Evolutionary conservation across 2,888 invertebrate species (phyloP), one percentile per base, ranked within the genome.

Genomic region (Caenorhabditis parvicauda): DNA sequence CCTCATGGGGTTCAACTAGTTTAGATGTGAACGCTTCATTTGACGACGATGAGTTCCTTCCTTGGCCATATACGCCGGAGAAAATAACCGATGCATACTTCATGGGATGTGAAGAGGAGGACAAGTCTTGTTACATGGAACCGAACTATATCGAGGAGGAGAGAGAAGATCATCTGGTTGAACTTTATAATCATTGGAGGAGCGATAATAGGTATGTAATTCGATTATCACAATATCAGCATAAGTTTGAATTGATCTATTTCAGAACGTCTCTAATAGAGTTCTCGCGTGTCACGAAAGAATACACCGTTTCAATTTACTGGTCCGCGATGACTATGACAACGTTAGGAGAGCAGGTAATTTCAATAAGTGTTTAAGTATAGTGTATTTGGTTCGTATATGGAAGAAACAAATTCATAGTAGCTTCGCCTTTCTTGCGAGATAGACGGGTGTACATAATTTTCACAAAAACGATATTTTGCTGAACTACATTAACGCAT

Each of bases 321-420:
- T 75, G 75, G 75, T 70, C 70, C 1, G 66, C 72, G 3, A 54
- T 75, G 61, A 75, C 75, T 2, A 70, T 74, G 59, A 73, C 74
- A 2, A 74, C 75, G 12, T 47, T 74, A 2, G 75, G 75, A 35
- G 74, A 75, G 45, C 75, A 72, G 49, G 64, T 64, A 1, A 21
- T 37, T 24, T 25, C 7, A 43, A 2, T 42, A 14, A 7, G 42
- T 14, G 19, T 9, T 29, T 27, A 19, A 39, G 14, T 3, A 49
- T 39, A 5, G 21, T 21, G 7, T 4, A 4, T 3, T 19, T 9
- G 25, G 5, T 6, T 22, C 45, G 9, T 19, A 24, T 22, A 44
- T 17, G 32, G 21, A 38, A 5, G 14, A 41, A 41, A 14, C 9
- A 41, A 41, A 24, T 45, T 25, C 25, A 22, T 12, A 45, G 7